Evolutionary conservation across 2,888 invertebrate genomes (phyloP).

Genomic region (Eurytoma californica): DNA sequence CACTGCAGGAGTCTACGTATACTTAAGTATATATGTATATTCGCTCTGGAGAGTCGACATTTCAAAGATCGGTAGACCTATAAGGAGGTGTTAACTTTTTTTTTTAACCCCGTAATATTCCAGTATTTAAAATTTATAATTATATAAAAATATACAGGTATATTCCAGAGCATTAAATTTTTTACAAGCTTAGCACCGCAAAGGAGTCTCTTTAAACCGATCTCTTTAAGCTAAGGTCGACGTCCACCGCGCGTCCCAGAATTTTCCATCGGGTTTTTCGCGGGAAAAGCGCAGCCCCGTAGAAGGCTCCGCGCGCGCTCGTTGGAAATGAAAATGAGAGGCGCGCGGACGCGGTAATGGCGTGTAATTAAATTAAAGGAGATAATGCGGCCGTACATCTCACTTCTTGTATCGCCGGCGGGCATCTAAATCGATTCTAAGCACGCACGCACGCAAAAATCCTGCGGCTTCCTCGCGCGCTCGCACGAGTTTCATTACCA

Average conservation of each 20-base stretch:
- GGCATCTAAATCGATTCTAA: constrained; percentile 40
- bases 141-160: neutral
- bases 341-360: constrained; percentile 7
- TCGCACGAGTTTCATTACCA: neutral
- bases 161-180: neutral
- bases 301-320: neutral
- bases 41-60: too few species aligned
- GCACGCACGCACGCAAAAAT: constrained; percentile 45
- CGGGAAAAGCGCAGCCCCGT: neutral
- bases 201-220: neutral
- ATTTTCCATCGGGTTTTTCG: constrained; percentile 2
- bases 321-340: constrained; percentile 18
- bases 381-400: constrained; percentile 38
- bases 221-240: neutral
- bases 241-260: neutral
- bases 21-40: too few species aligned
- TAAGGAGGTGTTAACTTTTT: too few species aligned
- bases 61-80: too few species aligned
- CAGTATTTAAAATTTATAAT: neutral
- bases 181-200: neutral
- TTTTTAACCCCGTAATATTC: neutral
- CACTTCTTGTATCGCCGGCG: constrained; percentile 22
- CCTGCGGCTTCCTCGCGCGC: neutral
- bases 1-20: too few species aligned
- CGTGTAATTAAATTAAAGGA: constrained; percentile 38